Percentiles rank a stretch among this genome's conserved stretches.
Conservation (phyloP, 2,113 vertebrate species). For the Pristiophorus japonicus region DNA sequence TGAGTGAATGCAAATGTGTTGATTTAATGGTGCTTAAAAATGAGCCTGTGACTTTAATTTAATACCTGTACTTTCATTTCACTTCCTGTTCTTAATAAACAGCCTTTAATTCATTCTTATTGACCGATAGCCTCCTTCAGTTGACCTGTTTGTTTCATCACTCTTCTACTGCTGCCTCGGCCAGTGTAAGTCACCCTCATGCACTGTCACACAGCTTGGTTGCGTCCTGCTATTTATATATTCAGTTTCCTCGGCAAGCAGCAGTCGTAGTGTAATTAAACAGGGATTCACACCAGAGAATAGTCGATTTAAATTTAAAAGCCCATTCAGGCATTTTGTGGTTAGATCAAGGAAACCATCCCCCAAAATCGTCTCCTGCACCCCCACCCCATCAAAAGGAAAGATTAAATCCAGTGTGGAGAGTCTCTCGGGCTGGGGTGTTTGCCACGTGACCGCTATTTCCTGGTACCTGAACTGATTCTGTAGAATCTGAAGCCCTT, state of each 20-base stretch:
- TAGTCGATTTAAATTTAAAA: too few relatives aligned
- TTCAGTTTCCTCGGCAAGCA: slow-evolving; percentile 36
- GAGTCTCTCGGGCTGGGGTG: neutral
- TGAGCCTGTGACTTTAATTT: neutral
- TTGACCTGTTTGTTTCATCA: slow-evolving; percentile 41
- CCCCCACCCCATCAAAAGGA: neutral
- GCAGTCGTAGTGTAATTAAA: neutral
- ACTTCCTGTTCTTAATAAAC: neutral
- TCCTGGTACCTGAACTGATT: slow-evolving; percentile 27
- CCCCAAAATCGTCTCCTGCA: neutral
- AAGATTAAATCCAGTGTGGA: too few relatives aligned
- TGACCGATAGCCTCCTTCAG: slow-evolving; percentile 45
- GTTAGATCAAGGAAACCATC: neutral
- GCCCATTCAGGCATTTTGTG: neutral
- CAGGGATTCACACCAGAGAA: neutral
- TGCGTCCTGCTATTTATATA: slow-evolving; percentile 41
- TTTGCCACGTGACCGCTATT: slow-evolving; percentile 32
- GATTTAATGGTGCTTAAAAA: neutral
- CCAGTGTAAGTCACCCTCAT: slow-evolving; percentile 40
- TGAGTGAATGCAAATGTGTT: slow-evolving; percentile 42
- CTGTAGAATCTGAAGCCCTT: slow-evolving; percentile 15
- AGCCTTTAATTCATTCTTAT: slow-evolving; percentile 38
- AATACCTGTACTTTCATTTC: neutral
- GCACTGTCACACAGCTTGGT: slow-evolving; percentile 36
- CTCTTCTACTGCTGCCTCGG: slow-evolving; percentile 43